A percentile compares a stretch with the other conserved stretches of the same genome.
Evolutionary conservation across 2,797 vertebrate species (phyloP).

Genomic region (Potorous gilbertii): DNA sequence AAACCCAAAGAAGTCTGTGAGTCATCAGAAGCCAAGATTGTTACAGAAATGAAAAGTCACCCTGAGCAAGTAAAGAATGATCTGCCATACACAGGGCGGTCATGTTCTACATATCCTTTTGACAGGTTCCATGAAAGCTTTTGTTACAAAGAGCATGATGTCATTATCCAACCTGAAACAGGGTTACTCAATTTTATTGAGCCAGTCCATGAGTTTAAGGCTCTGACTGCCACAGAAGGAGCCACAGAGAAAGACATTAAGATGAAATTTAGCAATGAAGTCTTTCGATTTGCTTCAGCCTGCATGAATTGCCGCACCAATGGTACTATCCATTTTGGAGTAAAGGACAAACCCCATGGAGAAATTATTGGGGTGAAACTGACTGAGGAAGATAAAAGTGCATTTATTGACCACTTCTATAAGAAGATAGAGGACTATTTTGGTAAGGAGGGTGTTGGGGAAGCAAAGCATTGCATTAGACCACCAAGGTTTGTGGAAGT

Average conservation of each 20-base stretch:
- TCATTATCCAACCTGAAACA: slow-evolving; percentile 81
- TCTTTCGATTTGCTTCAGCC: slow-evolving; percentile 86
- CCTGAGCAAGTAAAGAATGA: slow-evolving; percentile 16
- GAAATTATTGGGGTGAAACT: slow-evolving; percentile 84
- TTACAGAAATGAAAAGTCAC: background rate
- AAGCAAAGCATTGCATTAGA: slow-evolving; percentile 84
- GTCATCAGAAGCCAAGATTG: background rate
- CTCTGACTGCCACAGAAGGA: slow-evolving; percentile 78
- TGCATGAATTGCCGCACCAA: slow-evolving; percentile 89
- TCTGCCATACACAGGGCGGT: slow-evolving; percentile 27
- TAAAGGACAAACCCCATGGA: slow-evolving; percentile 82
- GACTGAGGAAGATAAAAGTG: slow-evolving; percentile 55
- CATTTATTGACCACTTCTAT: slow-evolving; percentile 82
- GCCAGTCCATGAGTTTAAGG: slow-evolving; percentile 88
- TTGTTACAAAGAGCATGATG: slow-evolving; percentile 82
- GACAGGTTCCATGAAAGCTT: slow-evolving; percentile 78
- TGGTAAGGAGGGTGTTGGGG: slow-evolving; percentile 16
- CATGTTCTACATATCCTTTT: slow-evolving; percentile 82
- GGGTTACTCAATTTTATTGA: slow-evolving; percentile 86
- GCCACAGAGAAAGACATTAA: slow-evolving; percentile 79
- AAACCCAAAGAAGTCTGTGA: background rate
- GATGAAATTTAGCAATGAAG: slow-evolving; percentile 86
- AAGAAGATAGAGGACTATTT: slow-evolving; percentile 82
- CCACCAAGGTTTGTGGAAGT: slow-evolving; percentile 86
- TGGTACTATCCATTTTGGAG: slow-evolving; percentile 90